These are phyloP conservation scores for Calliopum simillimum DNA, from an alignment of 2,888 invertebrate species.

Conservation along the genomic window DNA sequence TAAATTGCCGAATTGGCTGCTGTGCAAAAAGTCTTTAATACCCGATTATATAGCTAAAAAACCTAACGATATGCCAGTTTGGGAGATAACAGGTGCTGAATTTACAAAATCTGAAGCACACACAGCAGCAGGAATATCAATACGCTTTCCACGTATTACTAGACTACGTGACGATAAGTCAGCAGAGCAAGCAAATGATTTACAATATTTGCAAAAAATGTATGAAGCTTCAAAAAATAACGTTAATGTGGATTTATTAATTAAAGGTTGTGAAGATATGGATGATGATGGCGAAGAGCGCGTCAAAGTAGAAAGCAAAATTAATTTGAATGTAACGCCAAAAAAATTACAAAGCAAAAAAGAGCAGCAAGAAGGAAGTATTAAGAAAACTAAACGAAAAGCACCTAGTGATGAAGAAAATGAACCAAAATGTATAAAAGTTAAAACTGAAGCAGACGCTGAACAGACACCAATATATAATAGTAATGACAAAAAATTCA, in stretches of 20 bases:
- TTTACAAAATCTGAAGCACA: slow-evolving; percentile 85
- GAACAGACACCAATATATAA: slow-evolving; percentile 1
- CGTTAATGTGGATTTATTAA: slow-evolving; percentile 63
- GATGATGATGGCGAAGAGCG: slow-evolving; percentile 38
- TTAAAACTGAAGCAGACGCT: slow-evolving; percentile 18
- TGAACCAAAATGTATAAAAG: slow-evolving; percentile 32
- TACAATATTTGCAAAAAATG: slow-evolving; percentile 78
- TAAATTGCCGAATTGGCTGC: slow-evolving; percentile 83
- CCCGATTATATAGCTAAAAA: slow-evolving; percentile 90
- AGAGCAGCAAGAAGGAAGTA: not conserved
- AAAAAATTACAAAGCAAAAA: slow-evolving; percentile 42
- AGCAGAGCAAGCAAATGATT: slow-evolving; percentile 84
- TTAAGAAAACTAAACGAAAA: not conserved
- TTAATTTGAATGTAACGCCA: slow-evolving; percentile 52
- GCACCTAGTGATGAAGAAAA: not conserved
- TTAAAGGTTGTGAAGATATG: slow-evolving; percentile 52
- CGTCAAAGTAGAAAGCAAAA: slow-evolving; percentile 46
- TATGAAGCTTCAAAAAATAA: slow-evolving; percentile 74
- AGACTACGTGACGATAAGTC: slow-evolving; percentile 85
- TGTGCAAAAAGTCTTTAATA: slow-evolving; percentile 83
- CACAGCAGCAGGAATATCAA: slow-evolving; percentile 93
- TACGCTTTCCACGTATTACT: slow-evolving; percentile 91
- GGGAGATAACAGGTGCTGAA: slow-evolving; percentile 92
- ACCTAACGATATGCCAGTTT: slow-evolving; percentile 89
- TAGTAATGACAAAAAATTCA: slow-evolving; percentile 2